These are phyloP conservation scores for Linyphia triangularis DNA, from an alignment of 2,888 invertebrate genomes.

Conservation along the genomic window DNA sequence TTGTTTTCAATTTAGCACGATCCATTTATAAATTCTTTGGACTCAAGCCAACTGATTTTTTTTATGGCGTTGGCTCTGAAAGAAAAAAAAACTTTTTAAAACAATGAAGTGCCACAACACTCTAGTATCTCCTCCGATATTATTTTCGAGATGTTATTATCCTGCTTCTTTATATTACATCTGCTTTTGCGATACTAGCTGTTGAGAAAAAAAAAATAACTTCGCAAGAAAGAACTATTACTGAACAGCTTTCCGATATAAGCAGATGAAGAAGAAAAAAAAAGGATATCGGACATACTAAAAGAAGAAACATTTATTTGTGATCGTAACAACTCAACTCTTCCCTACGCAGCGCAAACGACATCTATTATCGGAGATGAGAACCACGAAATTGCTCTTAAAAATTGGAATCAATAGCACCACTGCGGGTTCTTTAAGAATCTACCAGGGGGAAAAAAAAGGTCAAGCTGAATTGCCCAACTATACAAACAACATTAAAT, in stretches of 20 bases:
- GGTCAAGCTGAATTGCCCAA: constrained; percentile 56
- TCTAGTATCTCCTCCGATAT: constrained; percentile 19
- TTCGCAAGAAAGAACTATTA: constrained; percentile 35
- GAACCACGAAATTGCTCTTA: constrained; percentile 72
- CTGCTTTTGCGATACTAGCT: constrained; percentile 16
- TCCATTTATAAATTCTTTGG: constrained; percentile 13
- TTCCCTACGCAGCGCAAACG: constrained; percentile 57
- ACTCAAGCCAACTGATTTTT: neutral
- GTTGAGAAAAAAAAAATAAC: constrained; percentile 6
- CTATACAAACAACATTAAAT: constrained; percentile 72
- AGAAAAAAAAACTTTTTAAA: neutral
- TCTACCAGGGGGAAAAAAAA: constrained; percentile 14
- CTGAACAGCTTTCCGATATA: constrained; percentile 47
- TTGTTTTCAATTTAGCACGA: neutral
- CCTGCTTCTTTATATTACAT: constrained; percentile 42
- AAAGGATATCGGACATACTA: constrained; percentile 8
- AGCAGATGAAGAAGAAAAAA: neutral
- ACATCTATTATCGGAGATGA: constrained; percentile 71
- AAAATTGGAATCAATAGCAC: constrained; percentile 72
- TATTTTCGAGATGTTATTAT: constrained; percentile 41
- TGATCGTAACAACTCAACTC: constrained; percentile 70
- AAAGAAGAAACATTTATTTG: constrained; percentile 68
- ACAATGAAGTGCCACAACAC: constrained; percentile 24
- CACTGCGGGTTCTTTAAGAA: neutral
- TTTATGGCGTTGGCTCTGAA: neutral